Evolutionary conservation across 2,797 vertebrate genomes (phyloP), one percentile per base, ranked within the genome.

Genomic region (Cirrhinus mrigala): DNA sequence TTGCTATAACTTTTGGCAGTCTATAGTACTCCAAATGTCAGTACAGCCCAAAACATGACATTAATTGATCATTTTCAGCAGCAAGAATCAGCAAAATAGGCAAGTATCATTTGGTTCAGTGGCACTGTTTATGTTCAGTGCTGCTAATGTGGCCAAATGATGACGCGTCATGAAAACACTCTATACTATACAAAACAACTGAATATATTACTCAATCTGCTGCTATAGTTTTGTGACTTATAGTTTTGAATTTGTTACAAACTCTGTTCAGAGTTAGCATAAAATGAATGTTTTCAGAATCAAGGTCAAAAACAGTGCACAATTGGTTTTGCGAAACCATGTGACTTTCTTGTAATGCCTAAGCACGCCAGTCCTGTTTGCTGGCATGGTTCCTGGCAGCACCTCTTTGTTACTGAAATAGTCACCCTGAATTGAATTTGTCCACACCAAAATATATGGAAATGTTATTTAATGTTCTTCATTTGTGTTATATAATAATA

Each of bases 261-360:
- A 64, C 27, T 15, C 12, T 64, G 60, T 64, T 29, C 6, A n/a
- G 1, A 71, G 40, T 24, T 71, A 16, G 70, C 7, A 29, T 52
- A 40, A 40, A 40, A 44, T 44, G 10, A 14, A 74, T 46, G 56
- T 40, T 54, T 50, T 18, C 2, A 15, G 62, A 33, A 50, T 27
- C 10, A 81, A 20, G 50, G 37, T 48, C 20, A 71, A 4, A 37
- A 48, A 62, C 48, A 0, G 1, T 37, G 18, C 62, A 18, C 29
- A 78, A 22, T 16, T 24, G 1, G 1, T 82, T 82, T 64, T 64
- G 11, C 22, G 48, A 66, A 87, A 68, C 48, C 81, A 66, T 7
- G 56, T 80, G 58, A 80, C 4, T 68, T 24, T 6, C 8, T 12
- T 24, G 12, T 27, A 7, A 22, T 33, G 71, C 50, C 44, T 0